Evolutionary conservation across 2,888 invertebrate genomes (phyloP), one percentile per base, ranked within the genome.

Genomic region (Lithophane leautieri): DNA sequence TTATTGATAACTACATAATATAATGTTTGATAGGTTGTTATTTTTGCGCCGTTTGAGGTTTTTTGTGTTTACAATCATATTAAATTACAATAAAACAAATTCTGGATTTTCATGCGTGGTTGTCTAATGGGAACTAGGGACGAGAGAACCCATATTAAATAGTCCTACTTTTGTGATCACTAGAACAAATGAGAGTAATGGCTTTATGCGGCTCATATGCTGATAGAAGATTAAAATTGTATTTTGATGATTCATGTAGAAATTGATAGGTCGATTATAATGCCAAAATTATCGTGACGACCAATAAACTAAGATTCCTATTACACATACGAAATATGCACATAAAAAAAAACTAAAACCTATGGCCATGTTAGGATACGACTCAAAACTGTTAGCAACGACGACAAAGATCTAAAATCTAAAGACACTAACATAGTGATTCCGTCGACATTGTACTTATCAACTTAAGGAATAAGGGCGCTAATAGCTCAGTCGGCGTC

Each of bases 381-480:
- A 78, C 54, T 47, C 42, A n/a, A 70, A 60, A 56, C 11, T 25
- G 76, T 87, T 87, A 86, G 58, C 58, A 73, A 86, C 81, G 40
- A 70, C 12, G n/a, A 0, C 25, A 62, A 22, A 44, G 14, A 63
- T 28, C 12, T n/a, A 40, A 58, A 0, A 34, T 61, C 28, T 28
- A 44, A 19, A 65, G 65, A 69, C 86, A 94, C 94, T 94, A 94
- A 95, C 94, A 85, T 89, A 90, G 79, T 34, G 95, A 94, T 83
- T 96, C 96, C 88, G 91, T 89, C 11, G 96, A 95, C 86, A 95
- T 95, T 83, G 95, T 95, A 94, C 96, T 96, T 91, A 96, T 89
- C 96, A 95, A 94, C 90, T 95, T 94, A 91, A 88, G 90, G 80
- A 94, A 95, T 72, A 95, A 86, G 76, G 92, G 94, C 72, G 94